Percentiles rank a stretch among this genome's conserved stretches.
Evolutionary conservation across 1,140 invertebrate species (phyloP).

Genomic region (Tribolium madens): DNA sequence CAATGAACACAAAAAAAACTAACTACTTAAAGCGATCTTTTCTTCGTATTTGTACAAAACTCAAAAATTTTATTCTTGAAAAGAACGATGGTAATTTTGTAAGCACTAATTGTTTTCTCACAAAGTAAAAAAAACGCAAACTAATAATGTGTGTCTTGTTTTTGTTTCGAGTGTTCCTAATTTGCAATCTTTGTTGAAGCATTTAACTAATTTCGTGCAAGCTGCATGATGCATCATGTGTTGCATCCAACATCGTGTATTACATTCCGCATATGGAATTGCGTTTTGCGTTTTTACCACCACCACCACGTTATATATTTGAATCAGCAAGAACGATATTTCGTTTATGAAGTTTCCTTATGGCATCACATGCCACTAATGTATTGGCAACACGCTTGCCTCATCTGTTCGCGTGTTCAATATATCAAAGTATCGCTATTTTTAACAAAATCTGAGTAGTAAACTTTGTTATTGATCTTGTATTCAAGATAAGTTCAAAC

Average conservation of each 20-base stretch:
- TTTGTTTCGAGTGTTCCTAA: neutral
- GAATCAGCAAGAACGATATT: constrained; percentile 17
- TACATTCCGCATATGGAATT: constrained; percentile 14
- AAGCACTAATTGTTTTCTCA: too few relatives aligned
- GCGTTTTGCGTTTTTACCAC: neutral
- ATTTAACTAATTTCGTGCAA: constrained; percentile 2
- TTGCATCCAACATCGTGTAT: constrained; percentile 2
- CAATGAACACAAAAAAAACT: too few relatives aligned
- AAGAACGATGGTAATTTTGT: too few relatives aligned
- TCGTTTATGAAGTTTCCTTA: constrained; percentile 26
- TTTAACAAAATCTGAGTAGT: constrained; percentile 16
- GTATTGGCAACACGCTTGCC: constrained; percentile 36
- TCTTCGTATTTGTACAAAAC: too few relatives aligned
- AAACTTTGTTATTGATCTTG: constrained; percentile 17
- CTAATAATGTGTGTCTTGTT: too few relatives aligned
- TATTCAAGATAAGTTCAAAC: neutral
- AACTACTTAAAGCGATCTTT: too few relatives aligned
- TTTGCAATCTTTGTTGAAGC: neutral
- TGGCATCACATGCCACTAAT: constrained; percentile 21
- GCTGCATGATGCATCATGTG: constrained; percentile 16
- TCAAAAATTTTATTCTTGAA: too few relatives aligned
- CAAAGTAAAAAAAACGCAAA: too few relatives aligned
- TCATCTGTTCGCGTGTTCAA: constrained; percentile 31
- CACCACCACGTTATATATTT: neutral
- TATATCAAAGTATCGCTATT: constrained; percentile 34